phyloP scores from a whole-genome alignment of 2,797 vertebrate genomes.

The Jordanella pulchra region DNA sequence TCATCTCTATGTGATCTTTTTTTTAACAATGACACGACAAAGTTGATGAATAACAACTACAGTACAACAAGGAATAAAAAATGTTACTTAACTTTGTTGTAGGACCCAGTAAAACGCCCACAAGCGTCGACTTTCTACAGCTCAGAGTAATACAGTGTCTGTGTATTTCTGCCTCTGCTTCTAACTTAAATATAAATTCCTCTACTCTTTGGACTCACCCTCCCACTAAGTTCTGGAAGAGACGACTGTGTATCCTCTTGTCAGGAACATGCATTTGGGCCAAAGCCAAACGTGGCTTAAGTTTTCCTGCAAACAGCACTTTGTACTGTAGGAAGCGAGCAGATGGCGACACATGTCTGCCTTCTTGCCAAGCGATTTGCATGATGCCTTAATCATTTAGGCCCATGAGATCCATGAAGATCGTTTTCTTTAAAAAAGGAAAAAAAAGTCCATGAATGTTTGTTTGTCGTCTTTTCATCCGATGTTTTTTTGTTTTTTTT shows the following conservation, averaged over 20 bases:
- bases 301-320: slow-evolving; percentile 58
- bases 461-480: slow-evolving; percentile 7
- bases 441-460: slow-evolving; percentile 24
- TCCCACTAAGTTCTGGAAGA: slow-evolving; percentile 42
- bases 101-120: slow-evolving; percentile 50
- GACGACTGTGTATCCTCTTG: slow-evolving; percentile 45
- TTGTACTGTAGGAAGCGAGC: slow-evolving; percentile 58
- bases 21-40: slow-evolving; percentile 12
- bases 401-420: slow-evolving; percentile 55
- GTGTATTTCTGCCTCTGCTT: slow-evolving; percentile 32
- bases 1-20: slow-evolving; percentile 5
- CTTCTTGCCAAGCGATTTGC: slow-evolving; percentile 52
- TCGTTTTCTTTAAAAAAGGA: slow-evolving; percentile 10
- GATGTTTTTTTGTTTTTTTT: neutral
- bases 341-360: slow-evolving; percentile 66
- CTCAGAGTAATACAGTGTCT: slow-evolving; percentile 30
- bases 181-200: slow-evolving; percentile 24
- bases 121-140: slow-evolving; percentile 31
- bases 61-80: slow-evolving; percentile 32
- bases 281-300: slow-evolving; percentile 54
- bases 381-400: slow-evolving; percentile 58
- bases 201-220: slow-evolving; percentile 28
- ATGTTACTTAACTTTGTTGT: slow-evolving; percentile 40
- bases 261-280: slow-evolving; percentile 68
- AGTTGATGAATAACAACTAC: slow-evolving; percentile 26